Evolutionary conservation across 1,140 invertebrate species (phyloP).

Genomic region (Asbolus verrucosus): DNA sequence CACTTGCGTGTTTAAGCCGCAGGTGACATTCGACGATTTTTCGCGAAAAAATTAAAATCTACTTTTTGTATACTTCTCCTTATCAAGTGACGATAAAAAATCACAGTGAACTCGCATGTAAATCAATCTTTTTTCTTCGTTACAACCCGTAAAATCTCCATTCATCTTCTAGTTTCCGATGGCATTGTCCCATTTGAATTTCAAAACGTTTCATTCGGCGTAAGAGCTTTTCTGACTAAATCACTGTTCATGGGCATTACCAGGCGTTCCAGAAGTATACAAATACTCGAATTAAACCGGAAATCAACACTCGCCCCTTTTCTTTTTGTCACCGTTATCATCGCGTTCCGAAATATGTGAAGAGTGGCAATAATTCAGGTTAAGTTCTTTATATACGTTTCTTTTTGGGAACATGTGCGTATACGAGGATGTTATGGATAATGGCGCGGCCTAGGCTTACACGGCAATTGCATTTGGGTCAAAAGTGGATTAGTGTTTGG

Average conservation of each 20-base stretch:
- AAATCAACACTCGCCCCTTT: conserved; percentile 49
- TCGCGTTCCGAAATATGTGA: too few relatives aligned
- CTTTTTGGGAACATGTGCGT: neutral
- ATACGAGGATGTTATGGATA: conserved; percentile 37
- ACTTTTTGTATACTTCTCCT: neutral
- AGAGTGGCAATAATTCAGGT: too few relatives aligned
- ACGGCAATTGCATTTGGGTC: conserved; percentile 57
- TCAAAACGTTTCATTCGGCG: conserved; percentile 58
- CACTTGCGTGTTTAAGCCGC: conserved; percentile 19
- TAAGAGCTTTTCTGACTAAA: conserved; percentile 57
- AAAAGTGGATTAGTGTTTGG: conserved; percentile 52
- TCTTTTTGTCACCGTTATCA: too few relatives aligned
- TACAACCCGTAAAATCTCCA: conserved; percentile 51
- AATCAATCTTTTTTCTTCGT: conserved; percentile 21
- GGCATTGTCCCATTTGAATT: conserved; percentile 56
- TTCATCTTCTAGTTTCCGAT: conserved; percentile 55
- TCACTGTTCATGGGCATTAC: conserved; percentile 55
- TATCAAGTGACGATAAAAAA: conserved; percentile 6
- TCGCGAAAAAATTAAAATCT: neutral
- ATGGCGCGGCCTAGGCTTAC: conserved; percentile 47
- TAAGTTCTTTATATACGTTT: too few relatives aligned
- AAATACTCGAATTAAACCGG: conserved; percentile 53
- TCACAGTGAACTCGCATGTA: neutral
- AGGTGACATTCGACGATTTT: neutral
- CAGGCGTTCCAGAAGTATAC: conserved; percentile 48